Base-by-base conservation (phyloP, 2,888 invertebrate genomes). In the Drosophila barbarae region DNA sequence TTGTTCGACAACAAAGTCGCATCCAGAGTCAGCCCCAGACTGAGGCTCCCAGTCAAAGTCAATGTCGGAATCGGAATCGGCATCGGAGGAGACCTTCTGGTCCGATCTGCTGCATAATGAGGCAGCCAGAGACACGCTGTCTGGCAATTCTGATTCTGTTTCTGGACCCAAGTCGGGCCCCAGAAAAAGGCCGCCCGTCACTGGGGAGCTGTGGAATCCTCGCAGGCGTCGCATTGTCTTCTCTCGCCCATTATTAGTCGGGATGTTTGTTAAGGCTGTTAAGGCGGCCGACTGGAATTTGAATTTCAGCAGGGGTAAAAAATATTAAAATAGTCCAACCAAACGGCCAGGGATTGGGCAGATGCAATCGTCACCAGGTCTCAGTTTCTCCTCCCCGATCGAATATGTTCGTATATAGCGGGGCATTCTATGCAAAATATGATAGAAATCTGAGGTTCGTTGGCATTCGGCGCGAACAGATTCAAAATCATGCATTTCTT, bases 51-150 rank as follows among this genome's bases (percentile, higher is more conserved):
- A 36, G 26, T 32, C 30, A 30, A 35, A 44, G 23, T 30, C 28
- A 26, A n/a, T 56, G 15, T 15, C 46, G 35, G 30, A 56, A 50
- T 46, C 39, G 59, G 60, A 69, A 61, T 41, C 23, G 41, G 42
- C 26, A 13, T 26, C n/a, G 32, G 57, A 61, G 60, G 58, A 52
- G 50, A 66, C 67, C 54, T 32, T 32, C 58, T 42, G 46, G 10
- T 53, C 38, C 30, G 51, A 59, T 35, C 67, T 76, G 84, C 78
- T 86, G 86, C 85, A 87, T 87, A 87, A 86, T 86, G 84, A 86
- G 79, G 84, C 82, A 77, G 73, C 85, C 66, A 59, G 69, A 71
- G 77, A 79, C 75, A 79, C 76, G 80, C 75, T 82, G 75, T 74
- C 77, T 77, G 79, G 73, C 82, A 32, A 55, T 58, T 58, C 51